These are phyloP conservation scores for Lithophane socia DNA, from an alignment of 2,888 invertebrate species.

Conservation along the genomic window DNA sequence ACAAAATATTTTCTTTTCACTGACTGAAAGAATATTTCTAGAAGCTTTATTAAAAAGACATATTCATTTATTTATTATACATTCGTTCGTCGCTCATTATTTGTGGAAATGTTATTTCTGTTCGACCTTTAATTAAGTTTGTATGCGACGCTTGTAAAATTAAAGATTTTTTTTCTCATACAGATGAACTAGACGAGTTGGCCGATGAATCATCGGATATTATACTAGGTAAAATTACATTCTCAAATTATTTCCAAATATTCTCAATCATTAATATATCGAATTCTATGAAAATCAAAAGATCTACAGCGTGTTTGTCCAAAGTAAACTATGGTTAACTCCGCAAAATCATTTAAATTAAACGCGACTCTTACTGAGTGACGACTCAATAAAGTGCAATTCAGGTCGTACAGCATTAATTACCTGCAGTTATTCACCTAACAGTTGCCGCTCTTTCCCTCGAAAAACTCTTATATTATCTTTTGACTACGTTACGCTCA, in stretches of 20 bases:
- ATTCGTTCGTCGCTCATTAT: not conserved
- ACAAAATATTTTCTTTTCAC: not conserved
- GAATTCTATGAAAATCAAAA: not conserved
- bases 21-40: not conserved
- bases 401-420: no score
- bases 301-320: not conserved
- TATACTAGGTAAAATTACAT: conserved; percentile 75
- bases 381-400: no score
- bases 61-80: not conserved
- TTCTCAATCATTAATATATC: not conserved
- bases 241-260: not conserved
- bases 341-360: no score
- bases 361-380: no score
- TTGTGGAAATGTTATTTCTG: not conserved
- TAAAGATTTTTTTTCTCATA: conserved; percentile 53
- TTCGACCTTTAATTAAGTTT: not conserved
- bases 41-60: not conserved
- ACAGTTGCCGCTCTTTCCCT: no score
- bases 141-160: not conserved
- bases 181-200: conserved; percentile 83
- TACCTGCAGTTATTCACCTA: no score
- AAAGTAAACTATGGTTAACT: not conserved
- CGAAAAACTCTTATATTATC: no score
- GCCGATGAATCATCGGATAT: conserved; percentile 86
- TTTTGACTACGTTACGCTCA: no score